Percentiles rank a stretch among this genome's conserved stretches.
Conservation (phyloP, 2,113 vertebrate genomes). For the Petromus typicus region DNA sequence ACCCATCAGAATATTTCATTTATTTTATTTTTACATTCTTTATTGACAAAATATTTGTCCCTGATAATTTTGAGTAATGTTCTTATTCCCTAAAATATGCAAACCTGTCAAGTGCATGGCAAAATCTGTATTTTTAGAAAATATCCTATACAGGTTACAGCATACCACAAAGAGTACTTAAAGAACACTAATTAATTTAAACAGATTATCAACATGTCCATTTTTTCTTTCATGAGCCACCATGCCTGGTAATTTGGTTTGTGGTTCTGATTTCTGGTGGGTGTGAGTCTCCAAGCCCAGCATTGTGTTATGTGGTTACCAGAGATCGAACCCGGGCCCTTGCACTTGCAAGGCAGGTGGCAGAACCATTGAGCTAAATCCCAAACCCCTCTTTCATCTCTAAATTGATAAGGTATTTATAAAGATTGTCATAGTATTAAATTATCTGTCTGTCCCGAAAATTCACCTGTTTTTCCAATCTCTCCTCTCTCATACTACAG, state of each 20-base stretch:
- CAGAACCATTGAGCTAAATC: too few relatives aligned
- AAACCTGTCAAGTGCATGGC: neutral
- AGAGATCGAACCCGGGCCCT: too few relatives aligned
- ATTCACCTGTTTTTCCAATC: neutral
- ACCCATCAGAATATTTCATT: neutral
- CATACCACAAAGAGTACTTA: neutral
- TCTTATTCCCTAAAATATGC: neutral
- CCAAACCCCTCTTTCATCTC: neutral
- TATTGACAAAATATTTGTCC: neutral
- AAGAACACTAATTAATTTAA: neutral
- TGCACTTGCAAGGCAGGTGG: too few relatives aligned
- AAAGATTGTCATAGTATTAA: neutral
- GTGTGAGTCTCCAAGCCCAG: too few relatives aligned
- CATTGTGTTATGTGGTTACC: too few relatives aligned
- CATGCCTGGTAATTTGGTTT: too few relatives aligned
- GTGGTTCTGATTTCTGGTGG: too few relatives aligned
- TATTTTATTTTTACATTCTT: neutral
- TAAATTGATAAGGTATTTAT: neutral
- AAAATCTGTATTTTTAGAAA: neutral
- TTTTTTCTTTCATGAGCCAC: too few relatives aligned
- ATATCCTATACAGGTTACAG: neutral
- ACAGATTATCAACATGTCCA: neutral
- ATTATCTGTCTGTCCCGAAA: neutral
- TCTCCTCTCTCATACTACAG: neutral
- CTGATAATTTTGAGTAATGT: neutral